Conservation (phyloP, 2,797 vertebrate species). For the Rhinella marina region DNA sequence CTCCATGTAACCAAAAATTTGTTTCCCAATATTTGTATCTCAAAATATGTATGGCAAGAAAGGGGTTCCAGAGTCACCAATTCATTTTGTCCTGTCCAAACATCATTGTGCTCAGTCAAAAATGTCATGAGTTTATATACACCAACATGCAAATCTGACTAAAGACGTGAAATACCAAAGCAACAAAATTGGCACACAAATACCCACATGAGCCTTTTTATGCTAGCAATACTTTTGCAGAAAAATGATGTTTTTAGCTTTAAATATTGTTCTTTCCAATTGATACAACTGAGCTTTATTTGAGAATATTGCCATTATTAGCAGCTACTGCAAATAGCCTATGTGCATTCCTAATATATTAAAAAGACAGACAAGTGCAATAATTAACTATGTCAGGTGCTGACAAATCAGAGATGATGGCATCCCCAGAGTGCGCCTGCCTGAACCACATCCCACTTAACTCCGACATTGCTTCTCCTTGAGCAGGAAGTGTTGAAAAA, state of each 20-base stretch:
- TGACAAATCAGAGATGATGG: constrained; percentile 58
- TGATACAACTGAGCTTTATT: neutral
- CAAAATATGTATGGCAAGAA: too few relatives aligned
- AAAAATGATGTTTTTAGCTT: neutral
- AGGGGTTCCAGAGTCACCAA: neutral
- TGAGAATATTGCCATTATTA: constrained; percentile 9
- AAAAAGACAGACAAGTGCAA: constrained; percentile 52
- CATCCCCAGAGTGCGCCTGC: constrained; percentile 40
- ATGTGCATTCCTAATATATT: constrained; percentile 27
- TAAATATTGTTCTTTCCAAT: neutral
- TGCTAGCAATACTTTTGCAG: neutral
- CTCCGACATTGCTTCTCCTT: constrained; percentile 56
- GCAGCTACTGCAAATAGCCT: constrained; percentile 16
- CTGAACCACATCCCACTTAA: constrained; percentile 59
- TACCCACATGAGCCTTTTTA: neutral
- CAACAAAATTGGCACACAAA: neutral
- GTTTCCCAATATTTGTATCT: too few relatives aligned
- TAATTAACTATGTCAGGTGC: constrained; percentile 58
- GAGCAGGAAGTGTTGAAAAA: constrained; percentile 28
- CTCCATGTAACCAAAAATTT: too few relatives aligned
- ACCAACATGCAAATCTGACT: neutral
- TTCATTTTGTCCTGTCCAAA: neutral
- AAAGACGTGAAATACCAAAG: neutral
- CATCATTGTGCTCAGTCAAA: neutral
- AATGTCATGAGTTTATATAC: neutral